phyloP scores from a whole-genome alignment of 1,140 invertebrate genomes.

The Zaprionus davidi region DNA sequence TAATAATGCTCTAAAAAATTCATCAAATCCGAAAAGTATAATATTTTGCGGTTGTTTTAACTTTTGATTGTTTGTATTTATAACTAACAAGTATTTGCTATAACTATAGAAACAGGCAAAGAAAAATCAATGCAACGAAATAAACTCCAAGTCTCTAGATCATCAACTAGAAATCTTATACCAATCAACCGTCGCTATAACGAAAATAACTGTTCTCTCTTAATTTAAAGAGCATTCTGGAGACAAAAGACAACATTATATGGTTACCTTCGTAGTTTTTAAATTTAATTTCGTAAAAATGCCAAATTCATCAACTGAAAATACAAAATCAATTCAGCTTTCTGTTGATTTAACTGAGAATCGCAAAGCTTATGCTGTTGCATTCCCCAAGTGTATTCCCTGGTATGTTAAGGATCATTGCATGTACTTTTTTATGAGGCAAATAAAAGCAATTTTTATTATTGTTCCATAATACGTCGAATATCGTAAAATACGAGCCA shows the following conservation, averaged over 20 bases:
- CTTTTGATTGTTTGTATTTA: too few species aligned
- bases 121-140: too few species aligned
- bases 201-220: too few species aligned
- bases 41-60: too few species aligned
- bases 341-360: neutral
- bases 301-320: neutral
- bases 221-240: too few species aligned
- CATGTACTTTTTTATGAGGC: neutral
- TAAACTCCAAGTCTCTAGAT: too few species aligned
- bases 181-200: too few species aligned
- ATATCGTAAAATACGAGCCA: conserved; percentile 7
- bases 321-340: neutral
- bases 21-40: too few species aligned
- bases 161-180: too few species aligned
- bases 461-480: neutral
- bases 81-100: too few species aligned
- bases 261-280: neutral
- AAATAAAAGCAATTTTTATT: conserved; percentile 7
- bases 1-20: too few species aligned
- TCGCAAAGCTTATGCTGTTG: neutral
- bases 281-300: neutral
- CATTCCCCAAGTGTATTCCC: neutral
- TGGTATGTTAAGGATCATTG: neutral
- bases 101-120: too few species aligned
- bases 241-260: neutral